Evolutionary conservation across 2,888 invertebrate species (phyloP).

Genomic region (Apamea crenata): DNA sequence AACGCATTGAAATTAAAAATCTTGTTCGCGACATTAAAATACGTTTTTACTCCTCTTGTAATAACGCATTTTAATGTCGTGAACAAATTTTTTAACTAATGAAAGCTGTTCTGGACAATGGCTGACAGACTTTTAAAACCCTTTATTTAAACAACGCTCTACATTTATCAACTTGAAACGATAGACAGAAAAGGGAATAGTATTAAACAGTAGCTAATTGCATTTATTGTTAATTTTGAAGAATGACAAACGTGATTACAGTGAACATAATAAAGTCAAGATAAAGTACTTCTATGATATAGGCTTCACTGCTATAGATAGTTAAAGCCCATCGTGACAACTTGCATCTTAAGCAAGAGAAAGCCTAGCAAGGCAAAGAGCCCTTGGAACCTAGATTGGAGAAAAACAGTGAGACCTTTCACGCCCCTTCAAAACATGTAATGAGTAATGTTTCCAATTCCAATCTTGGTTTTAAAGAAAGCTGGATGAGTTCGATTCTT

Average conservation of each 20-base stretch:
- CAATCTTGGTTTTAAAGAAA: not conserved
- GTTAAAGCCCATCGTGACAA: not conserved
- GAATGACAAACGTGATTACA: too few species aligned
- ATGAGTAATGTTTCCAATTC: not conserved
- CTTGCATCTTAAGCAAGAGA: not conserved
- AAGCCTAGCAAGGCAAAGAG: not conserved
- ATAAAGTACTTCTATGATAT: not conserved
- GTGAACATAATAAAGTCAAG: not conserved
- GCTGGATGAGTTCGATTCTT: not conserved
- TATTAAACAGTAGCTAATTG: not conserved
- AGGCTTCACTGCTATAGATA: not conserved
- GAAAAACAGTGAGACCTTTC: not conserved
- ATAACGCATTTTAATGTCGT: not conserved
- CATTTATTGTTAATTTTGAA: not conserved
- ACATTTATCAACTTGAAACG: not conserved
- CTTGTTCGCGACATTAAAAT: too few species aligned
- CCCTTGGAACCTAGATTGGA: not conserved
- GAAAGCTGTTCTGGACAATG: not conserved
- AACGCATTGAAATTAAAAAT: not conserved
- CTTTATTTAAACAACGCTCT: not conserved
- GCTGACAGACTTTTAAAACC: not conserved
- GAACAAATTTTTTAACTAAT: not conserved
- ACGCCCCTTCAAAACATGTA: not conserved
- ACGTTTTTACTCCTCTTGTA: too few species aligned
- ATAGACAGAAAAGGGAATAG: not conserved